Base-by-base conservation (phyloP, 2,797 vertebrate species). In the Acrossocheilus wenchowensis region DNA sequence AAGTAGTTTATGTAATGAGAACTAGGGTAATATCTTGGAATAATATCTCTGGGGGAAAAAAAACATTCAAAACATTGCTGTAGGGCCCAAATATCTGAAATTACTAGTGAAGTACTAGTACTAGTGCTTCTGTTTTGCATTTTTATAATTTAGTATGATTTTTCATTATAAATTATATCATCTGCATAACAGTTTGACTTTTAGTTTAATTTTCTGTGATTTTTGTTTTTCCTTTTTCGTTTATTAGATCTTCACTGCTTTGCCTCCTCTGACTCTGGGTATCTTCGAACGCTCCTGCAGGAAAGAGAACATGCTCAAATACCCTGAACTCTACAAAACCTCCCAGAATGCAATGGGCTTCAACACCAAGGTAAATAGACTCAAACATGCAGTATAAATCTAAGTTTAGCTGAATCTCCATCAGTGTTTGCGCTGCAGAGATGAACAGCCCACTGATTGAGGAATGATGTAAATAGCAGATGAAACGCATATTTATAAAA, bases 231-330 rank as follows among this genome's bases (percentile, higher is more conserved):
- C 17, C 4, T 69, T 69, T 66, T 39, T 21, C 1, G 1, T 21
- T 60, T 43, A 17, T 74, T 39, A 99, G 98, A 96, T 99, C 95
- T 99, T 99, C 91, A 99, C 98, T 48, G 98, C 98, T 72, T 95
- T 99, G 93, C 98, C 98, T 88, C 98, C 98, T 34, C 94, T 99
- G 89, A 99, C 98, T 73, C 94, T 99, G 90, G 98, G 98, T 91
- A 99, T 99, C 95, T 99, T 99, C 92, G 98, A 99, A 92, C 96
- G 97, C 87, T 98, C 98, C 0, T 99, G 98, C 92, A 95, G 96
- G 87, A 99, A 99, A 93, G 98, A 99, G 90, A 99, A 99, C 89
- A 99, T 99, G 98, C 92, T 99, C 88, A 99, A 99, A 89, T 99
- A 99, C 79, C 98, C 98, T 4, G 98, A 99, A 89, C 94, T 99